A percentile compares a stretch with the other conserved stretches of the same genome.
These are phyloP conservation scores for Pyrrhia umbra DNA, from an alignment of 2,888 invertebrate genomes.

Conservation along the genomic window DNA sequence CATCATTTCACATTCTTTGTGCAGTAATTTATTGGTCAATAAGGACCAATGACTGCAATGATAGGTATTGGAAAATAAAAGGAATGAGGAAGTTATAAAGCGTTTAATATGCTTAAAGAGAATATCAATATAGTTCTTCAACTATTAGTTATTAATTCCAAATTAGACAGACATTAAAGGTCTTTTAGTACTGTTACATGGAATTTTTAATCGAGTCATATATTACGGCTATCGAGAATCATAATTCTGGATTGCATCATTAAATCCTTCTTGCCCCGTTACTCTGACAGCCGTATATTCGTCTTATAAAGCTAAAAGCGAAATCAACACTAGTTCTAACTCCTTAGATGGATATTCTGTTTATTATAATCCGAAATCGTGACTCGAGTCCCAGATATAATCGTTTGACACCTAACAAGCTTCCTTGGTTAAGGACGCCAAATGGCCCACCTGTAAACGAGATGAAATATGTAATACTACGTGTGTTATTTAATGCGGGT, in stretches of 20 bases:
- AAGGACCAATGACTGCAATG: background rate
- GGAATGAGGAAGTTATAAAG: background rate
- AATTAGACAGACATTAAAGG: background rate
- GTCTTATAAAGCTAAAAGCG: constrained; percentile 41
- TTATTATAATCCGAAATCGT: constrained; percentile 69
- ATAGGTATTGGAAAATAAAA: background rate
- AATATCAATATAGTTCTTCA: background rate
- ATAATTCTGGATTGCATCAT: constrained; percentile 41
- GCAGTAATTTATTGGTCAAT: constrained; percentile 7
- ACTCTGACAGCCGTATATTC: constrained; percentile 52
- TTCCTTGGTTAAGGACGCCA: constrained; percentile 57
- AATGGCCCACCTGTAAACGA: constrained; percentile 53
- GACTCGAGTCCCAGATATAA: constrained; percentile 64
- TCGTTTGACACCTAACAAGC: constrained; percentile 60
- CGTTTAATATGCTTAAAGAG: background rate
- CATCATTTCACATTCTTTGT: background rate
- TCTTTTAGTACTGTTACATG: background rate
- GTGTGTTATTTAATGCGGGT: constrained; percentile 42
- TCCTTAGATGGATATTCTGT: constrained; percentile 64
- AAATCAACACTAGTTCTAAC: constrained; percentile 51
- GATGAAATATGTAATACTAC: constrained; percentile 41
- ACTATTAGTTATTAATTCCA: background rate
- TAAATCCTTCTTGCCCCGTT: constrained; percentile 45
- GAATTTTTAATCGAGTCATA: constrained; percentile 14
- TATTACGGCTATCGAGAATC: constrained; percentile 33